phyloP scores from a whole-genome alignment of 1,140 invertebrate genomes.

The Drosophila mojavensis region DNA sequence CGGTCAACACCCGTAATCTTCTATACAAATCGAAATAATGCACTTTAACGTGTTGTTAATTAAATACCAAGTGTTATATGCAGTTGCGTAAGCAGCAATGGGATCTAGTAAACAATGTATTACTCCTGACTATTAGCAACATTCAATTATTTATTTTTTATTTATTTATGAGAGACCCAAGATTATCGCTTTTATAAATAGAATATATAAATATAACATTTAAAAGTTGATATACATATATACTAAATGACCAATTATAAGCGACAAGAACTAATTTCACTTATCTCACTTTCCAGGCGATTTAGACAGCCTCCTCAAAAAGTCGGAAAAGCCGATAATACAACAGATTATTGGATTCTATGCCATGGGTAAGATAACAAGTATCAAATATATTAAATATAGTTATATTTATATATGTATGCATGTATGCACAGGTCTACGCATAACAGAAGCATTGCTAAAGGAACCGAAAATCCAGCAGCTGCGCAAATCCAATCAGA shows the following conservation, averaged over 20 bases:
- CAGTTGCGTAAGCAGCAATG: not conserved
- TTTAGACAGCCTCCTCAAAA: slow-evolving; percentile 46
- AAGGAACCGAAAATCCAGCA: slow-evolving; percentile 47
- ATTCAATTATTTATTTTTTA: no score
- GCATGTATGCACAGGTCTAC: slow-evolving; percentile 16
- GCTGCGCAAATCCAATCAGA: slow-evolving; percentile 61
- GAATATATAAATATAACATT: no score
- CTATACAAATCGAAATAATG: not conserved
- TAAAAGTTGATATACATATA: no score
- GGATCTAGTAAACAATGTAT: not conserved
- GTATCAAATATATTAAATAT: not conserved
- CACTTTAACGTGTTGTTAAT: not conserved
- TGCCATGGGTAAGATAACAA: slow-evolving; percentile 57
- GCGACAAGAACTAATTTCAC: not conserved
- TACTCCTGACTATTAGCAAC: no score
- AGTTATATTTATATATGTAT: no score
- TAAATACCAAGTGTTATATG: not conserved
- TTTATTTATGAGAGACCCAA: no score
- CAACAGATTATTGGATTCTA: slow-evolving; percentile 61
- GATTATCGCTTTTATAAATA: no score
- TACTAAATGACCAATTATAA: no score
- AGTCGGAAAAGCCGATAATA: slow-evolving; percentile 45
- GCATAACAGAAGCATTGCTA: slow-evolving; percentile 53
- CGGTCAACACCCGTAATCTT: not conserved
- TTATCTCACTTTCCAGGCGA: slow-evolving; percentile 33